These are phyloP conservation scores for Brachionus angularis DNA, from an alignment of 1,140 invertebrate species.

Conservation along the genomic window DNA sequence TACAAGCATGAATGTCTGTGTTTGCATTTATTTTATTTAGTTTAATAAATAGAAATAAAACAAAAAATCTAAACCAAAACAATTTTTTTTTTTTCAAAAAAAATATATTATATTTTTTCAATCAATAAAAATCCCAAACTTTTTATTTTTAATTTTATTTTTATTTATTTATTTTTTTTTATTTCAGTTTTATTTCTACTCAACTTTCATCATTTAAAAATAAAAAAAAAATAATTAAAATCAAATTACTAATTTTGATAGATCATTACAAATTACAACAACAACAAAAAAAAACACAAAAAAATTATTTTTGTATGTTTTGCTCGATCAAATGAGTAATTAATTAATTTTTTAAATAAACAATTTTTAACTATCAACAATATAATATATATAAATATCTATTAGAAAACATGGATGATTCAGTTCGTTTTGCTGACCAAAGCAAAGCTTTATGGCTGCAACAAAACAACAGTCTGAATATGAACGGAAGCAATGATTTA, in stretches of 20 bases:
- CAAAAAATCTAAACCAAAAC: not conserved
- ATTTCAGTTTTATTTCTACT: too few relatives aligned
- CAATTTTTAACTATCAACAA: not conserved
- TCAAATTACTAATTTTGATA: too few relatives aligned
- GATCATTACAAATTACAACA: too few relatives aligned
- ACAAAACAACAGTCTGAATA: not conserved
- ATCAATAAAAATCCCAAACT: too few relatives aligned
- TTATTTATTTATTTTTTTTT: too few relatives aligned
- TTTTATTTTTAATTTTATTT: too few relatives aligned
- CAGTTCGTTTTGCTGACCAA: constrained; percentile 39
- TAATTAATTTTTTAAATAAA: constrained; percentile 1
- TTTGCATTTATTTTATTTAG: not conserved
- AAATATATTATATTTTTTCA: not conserved
- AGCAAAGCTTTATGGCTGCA: constrained; percentile 36
- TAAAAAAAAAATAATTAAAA: too few relatives aligned
- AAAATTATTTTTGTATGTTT: too few relatives aligned
- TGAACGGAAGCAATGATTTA: constrained; percentile 13
- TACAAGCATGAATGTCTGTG: not conserved
- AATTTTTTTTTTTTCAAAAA: not conserved
- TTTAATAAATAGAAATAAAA: not conserved
- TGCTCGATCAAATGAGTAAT: constrained; percentile 35
- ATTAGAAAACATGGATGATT: constrained; percentile 35
- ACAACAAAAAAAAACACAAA: too few relatives aligned
- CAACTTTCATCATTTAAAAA: too few relatives aligned
- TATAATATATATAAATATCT: not conserved